phyloP scores from a whole-genome alignment of 2,113 vertebrate species.

The Craseonycteris thonglongyai region DNA sequence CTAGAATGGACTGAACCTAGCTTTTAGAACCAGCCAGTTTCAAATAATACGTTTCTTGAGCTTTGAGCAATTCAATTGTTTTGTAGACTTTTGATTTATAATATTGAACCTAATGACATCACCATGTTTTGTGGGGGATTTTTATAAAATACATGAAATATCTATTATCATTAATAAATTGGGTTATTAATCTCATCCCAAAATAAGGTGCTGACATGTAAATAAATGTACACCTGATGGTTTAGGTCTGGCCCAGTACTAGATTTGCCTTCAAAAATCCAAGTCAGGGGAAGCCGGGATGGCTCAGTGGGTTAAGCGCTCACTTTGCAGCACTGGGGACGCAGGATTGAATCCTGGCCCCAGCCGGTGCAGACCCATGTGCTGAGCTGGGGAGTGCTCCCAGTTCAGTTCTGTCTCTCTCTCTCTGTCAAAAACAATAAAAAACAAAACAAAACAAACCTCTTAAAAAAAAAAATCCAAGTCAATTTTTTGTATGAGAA shows the following conservation, averaged over 20 bases:
- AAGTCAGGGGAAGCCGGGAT: no score
- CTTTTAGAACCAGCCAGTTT: not conserved
- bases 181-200: not conserved
- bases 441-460: no score
- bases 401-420: no score
- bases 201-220: not conserved
- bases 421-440: no score
- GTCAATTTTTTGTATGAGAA: not conserved
- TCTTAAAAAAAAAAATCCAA: no score
- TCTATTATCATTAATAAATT: not conserved
- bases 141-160: constrained; percentile 9
- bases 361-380: no score
- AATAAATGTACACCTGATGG: constrained; percentile 11
- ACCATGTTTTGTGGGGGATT: not conserved
- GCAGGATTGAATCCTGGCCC: no score
- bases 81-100: not conserved
- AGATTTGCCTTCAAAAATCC: not conserved
- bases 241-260: not conserved
- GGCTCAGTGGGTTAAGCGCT: no score
- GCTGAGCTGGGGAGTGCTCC: no score
- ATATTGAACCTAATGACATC: not conserved
- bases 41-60: not conserved
- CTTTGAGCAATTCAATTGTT: not conserved
- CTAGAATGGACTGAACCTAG: not conserved
- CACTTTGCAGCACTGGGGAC: no score